Evolutionary conservation across 2,113 vertebrate genomes (phyloP), one percentile per base, ranked within the genome.

Genomic region (Malurus elegans): DNA sequence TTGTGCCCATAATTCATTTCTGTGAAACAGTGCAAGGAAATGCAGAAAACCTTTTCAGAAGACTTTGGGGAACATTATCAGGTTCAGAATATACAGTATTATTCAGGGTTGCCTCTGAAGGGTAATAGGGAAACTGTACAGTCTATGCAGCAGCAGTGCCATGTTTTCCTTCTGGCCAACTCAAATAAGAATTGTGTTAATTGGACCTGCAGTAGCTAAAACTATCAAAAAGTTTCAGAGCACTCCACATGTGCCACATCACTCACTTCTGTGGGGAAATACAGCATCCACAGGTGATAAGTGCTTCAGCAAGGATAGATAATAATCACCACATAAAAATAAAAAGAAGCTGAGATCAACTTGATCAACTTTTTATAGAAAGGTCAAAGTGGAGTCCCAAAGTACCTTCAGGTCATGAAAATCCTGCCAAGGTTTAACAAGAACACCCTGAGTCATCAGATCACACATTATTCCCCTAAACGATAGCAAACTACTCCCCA

Each of bases 391-490:
- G 20, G n/a, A 89, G 50, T 91, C 58, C 47, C 42, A 50, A 72
- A 75, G 45, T 24, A 62, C 34, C 14, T 75, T 45, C 57, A 75
- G 79, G 31, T 78, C 53, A 84, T 11, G 25, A 89, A 93, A 88
- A 84, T 42, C 57, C 50, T 79, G 54, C 47, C 32, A 83, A 92
- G 34, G 54, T 84, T 91, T 73, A 90, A 92, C 12, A 28, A 79
- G 74, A 84, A 89, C 26, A 71, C 21, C 51, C 18, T 62, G 66
- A 79, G 32, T 82, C 54, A 85, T 66, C 40, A 79, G 42, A 65
- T 87, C 73, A 79, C 58, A 87, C 62, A 29, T 82, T 79, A 93
- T 66, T 88, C 71, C 54, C 79, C 88, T 73, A 84, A 88, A 91
- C 47, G 28, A 78, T 40, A 65, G 62, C 73, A 90, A 94, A 91